Evolutionary conservation across 2,888 invertebrate species (phyloP), one percentile per base, ranked within the genome.

Genomic region (Agriopis leucophaearia): DNA sequence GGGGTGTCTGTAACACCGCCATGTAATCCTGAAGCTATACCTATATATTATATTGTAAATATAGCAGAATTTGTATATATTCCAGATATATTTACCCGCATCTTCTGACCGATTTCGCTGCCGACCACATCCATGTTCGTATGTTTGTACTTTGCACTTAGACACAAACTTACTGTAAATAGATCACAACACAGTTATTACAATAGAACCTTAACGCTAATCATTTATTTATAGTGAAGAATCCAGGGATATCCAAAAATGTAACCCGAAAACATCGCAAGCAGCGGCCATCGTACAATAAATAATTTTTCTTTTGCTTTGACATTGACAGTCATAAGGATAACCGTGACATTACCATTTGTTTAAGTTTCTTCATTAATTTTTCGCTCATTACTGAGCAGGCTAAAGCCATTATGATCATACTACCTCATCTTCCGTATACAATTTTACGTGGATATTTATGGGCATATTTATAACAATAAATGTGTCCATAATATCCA

Each of bases 101-200:
- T 97, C 94, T 97, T 97, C 87, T 97, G 97, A 10, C 97, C 97
- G 78, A 97, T 97, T 95, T 97, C 97, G 77, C 96, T 96, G 77
- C 97, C 97, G 85, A 97, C 96, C 81, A 95, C 96, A 81, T 97
- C 96, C 97, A 97, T 97, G 81, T 64, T 65, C 54, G 85, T 87
- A 75, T 71, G 73, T 64, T 69, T 61, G 67, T 54, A 58, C 71
- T 74, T 76, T 59, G 64, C 54, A 59, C 36, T 59, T 56, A 1
- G 7, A 69, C 65, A 73, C 65, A 69, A 63, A 66, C 52, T 59
- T 60, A 70, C 65, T 69, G n/a, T 59, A 74, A 58, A 67, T 35
- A 56, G 36, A 64, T 47, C 40, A 55, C 18, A 59, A 38, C 38
- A 48, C 48, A 58, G 15, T 2, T 15, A 15, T 57, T 15, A 15